phyloP scores from a whole-genome alignment of 2,113 vertebrate species.

The Psilopsiagon aymara region DNA sequence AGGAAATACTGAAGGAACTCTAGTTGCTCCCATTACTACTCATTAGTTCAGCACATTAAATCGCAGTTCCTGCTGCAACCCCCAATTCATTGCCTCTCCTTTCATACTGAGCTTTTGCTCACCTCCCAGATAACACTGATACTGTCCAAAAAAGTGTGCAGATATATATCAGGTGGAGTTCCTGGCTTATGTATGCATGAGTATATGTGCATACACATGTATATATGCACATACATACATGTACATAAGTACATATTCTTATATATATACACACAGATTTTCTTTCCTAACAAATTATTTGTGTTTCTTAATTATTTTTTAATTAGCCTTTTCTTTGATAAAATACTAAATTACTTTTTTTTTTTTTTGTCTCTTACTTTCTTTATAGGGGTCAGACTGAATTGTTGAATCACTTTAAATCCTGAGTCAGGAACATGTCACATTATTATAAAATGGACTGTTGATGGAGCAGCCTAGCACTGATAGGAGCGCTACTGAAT shows the following conservation, averaged over 20 bases:
- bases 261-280: not conserved
- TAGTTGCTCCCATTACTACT: not conserved
- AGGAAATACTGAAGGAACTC: constrained; percentile 38
- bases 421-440: constrained; percentile 21
- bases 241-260: not conserved
- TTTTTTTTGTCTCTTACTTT: not conserved
- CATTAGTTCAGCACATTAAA: constrained; percentile 47
- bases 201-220: not conserved
- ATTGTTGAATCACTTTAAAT: constrained; percentile 45
- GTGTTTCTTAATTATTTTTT: not conserved
- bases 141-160: not conserved
- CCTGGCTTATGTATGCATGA: not conserved
- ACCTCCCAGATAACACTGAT: not conserved
- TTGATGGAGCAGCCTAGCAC: constrained; percentile 14
- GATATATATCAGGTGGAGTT: not conserved
- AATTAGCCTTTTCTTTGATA: not conserved
- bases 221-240: not conserved
- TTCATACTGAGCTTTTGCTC: not conserved
- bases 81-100: not conserved
- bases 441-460: constrained; percentile 35
- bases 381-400: constrained; percentile 17
- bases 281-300: not conserved
- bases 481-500: constrained; percentile 62
- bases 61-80: not conserved
- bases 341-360: not conserved